Evolutionary conservation across 2,797 vertebrate species (phyloP).

Genomic region (Odontamblyopus rebecca): DNA sequence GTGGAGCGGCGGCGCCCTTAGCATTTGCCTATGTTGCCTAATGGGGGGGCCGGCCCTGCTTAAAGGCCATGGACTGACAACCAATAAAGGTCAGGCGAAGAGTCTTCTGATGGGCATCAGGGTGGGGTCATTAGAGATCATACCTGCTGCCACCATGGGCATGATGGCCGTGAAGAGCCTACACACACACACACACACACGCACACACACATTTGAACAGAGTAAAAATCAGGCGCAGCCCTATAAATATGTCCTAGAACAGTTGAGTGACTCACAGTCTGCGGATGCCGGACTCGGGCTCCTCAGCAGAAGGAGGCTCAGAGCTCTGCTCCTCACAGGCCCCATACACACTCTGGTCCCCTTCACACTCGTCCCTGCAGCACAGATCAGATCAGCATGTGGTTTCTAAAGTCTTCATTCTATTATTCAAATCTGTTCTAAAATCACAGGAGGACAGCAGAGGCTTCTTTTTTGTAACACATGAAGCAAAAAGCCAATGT

Average conservation of each 20-base stretch:
- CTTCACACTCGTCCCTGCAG: constrained; percentile 86
- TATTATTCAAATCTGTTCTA: too few relatives aligned
- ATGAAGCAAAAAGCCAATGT: too few relatives aligned
- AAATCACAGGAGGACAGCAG: too few relatives aligned
- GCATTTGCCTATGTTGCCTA: too few relatives aligned
- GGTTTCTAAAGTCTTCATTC: too few relatives aligned
- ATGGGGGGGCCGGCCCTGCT: too few relatives aligned
- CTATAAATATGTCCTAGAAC: too few relatives aligned
- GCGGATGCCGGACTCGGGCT: constrained; percentile 90
- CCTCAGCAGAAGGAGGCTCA: constrained; percentile 51
- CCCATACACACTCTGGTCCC: constrained; percentile 69
- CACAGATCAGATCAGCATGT: constrained; percentile 6
- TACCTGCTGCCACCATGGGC: constrained; percentile 94
- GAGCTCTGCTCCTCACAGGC: constrained; percentile 56
- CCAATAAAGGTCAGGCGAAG: constrained; percentile 76
- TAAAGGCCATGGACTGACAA: too few relatives aligned
- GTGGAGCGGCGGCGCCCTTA: too few relatives aligned
- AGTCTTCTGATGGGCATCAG: constrained; percentile 91
- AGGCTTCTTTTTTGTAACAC: too few relatives aligned
- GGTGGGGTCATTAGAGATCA: constrained; percentile 90
- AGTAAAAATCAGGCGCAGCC: too few relatives aligned
- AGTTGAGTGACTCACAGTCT: constrained; percentile 84
- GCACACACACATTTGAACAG: background rate
- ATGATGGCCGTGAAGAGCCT: constrained; percentile 97
- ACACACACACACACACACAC: constrained; percentile 21